Conservation (phyloP, 2,113 vertebrate genomes). For the Fulica atra region DNA sequence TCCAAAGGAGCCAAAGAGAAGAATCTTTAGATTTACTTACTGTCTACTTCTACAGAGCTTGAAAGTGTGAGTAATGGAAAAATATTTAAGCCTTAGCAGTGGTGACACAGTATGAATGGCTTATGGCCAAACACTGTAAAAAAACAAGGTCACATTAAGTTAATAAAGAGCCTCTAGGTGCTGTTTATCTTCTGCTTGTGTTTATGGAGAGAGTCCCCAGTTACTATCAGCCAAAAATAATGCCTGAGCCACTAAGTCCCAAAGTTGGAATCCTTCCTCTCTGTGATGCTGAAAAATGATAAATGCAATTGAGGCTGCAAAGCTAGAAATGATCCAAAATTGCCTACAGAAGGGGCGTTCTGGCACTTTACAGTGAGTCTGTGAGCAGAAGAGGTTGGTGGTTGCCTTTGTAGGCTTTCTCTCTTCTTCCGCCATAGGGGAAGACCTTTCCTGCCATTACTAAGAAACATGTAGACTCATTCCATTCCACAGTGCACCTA, state of each 20-base stretch:
- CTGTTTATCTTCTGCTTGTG: slow-evolving; percentile 35
- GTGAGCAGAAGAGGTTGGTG: background rate
- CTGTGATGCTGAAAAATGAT: background rate
- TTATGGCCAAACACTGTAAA: background rate
- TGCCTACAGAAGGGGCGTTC: background rate
- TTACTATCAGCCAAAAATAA: background rate
- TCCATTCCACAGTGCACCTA: background rate
- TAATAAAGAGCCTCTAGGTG: slow-evolving; percentile 22
- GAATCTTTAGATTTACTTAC: background rate
- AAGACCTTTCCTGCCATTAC: background rate
- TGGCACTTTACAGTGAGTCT: background rate
- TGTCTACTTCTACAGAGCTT: background rate
- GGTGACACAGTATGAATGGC: background rate
- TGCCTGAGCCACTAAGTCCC: background rate
- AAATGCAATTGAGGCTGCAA: background rate
- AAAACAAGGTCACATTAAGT: slow-evolving; percentile 2
- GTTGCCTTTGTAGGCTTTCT: background rate
- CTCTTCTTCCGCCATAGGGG: background rate
- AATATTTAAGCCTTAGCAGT: slow-evolving; percentile 16
- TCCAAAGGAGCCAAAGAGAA: background rate
- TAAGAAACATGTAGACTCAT: background rate
- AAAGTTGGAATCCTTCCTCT: background rate
- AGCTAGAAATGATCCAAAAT: background rate
- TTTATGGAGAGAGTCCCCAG: background rate
- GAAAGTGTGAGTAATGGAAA: background rate